phyloP scores from a whole-genome alignment of 2,797 vertebrate genomes.

The Parambassis ranga region DNA sequence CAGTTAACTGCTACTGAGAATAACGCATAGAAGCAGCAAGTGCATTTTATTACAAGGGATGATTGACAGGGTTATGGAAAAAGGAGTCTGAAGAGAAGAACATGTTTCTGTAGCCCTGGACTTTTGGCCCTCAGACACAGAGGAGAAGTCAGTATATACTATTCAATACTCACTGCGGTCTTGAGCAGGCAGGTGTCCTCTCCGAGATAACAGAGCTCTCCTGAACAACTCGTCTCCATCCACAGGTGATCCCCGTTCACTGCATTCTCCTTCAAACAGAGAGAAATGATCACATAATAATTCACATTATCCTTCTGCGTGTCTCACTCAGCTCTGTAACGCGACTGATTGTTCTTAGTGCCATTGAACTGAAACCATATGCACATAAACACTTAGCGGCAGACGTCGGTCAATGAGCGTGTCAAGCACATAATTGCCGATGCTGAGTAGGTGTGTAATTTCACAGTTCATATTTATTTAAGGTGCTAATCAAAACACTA shows the following conservation, averaged over 20 bases:
- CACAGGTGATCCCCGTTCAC: constrained; percentile 96
- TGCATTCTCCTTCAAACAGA: constrained; percentile 87
- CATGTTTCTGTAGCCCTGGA: too few species aligned
- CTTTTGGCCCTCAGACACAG: background rate
- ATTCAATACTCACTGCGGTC: constrained; percentile 89
- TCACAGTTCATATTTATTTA: constrained; percentile 35
- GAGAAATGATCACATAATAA: constrained; percentile 6
- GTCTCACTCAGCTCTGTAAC: background rate
- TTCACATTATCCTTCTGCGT: background rate
- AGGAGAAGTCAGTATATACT: background rate
- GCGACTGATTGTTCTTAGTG: background rate
- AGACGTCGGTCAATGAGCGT: constrained; percentile 27
- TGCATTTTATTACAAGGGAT: too few species aligned
- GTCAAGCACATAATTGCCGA: constrained; percentile 58
- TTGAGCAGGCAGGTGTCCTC: constrained; percentile 94
- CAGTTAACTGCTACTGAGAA: too few species aligned
- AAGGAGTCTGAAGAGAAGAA: too few species aligned
- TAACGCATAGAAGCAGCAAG: too few species aligned
- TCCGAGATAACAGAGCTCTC: constrained; percentile 96
- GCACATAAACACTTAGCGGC: background rate
- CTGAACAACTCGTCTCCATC: constrained; percentile 97
- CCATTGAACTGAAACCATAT: constrained; percentile 20
- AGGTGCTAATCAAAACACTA: constrained; percentile 38
- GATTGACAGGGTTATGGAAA: too few species aligned
- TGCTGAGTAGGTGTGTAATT: constrained; percentile 46